Evolutionary conservation across 2,113 vertebrate species (phyloP), one percentile per base, ranked within the genome.

Genomic region (Xiphophorus maculatus): DNA sequence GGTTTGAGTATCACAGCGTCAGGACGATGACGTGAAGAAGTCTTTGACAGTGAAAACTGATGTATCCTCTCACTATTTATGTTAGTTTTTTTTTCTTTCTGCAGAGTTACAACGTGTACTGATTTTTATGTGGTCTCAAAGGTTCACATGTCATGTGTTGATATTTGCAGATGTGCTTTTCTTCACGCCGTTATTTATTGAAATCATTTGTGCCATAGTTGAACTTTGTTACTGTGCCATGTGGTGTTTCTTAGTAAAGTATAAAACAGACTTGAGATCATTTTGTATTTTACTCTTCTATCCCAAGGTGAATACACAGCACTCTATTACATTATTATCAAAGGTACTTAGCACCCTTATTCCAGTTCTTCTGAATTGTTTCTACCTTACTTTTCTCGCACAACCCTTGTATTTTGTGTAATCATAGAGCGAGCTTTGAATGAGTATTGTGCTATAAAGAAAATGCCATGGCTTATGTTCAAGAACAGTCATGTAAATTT

Each of bases 141-240:
- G 32, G 27, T 40, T 80, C 30, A 61, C 7, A 40, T 61, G 33
- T 28, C 7, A 61, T 17, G 29, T 81, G 40, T 84, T 51, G 8
- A 44, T 62, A 54, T 69, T 67, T 77, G 70, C 77, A 82, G 6
- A 61, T 63, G 71, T 84, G 27, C 8, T 86, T 64, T 15, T 35
- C 17, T 80, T 15, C 29, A 15, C 61, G 28, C 35, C 32, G 17
- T 69, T 90, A 86, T 90, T 84, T 91, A 80, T 80, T 73, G 5
- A 77, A 17, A 54, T 84, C 1, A 44, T 78, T 81, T 79, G 80
- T 89, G 66, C 32, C 81, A 81, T 74, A 62, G 77, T 73, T 83
- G 29, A 80, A 66, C 76, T 62, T 73, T 69, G 5, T 81, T 70
- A 54, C 58, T 74, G 54, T 73, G 32, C 12, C 65, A 0, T 29